A percentile compares a stretch with the other conserved stretches of the same genome.
These are phyloP conservation scores for Genyomyrus donnyi DNA, from an alignment of 2,113 vertebrate species.

Conservation along the genomic window DNA sequence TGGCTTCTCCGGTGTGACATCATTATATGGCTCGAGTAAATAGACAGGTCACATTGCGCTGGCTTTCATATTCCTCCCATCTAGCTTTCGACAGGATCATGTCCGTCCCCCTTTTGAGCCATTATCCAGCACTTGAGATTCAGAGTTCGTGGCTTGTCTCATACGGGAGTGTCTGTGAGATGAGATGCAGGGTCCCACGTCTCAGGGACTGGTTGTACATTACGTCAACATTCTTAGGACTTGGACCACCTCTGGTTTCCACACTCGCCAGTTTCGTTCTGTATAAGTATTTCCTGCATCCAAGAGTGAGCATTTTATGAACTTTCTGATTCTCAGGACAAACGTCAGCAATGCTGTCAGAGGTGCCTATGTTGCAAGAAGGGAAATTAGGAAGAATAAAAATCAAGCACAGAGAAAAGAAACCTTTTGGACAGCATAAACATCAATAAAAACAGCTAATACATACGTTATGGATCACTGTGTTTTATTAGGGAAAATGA, in stretches of 20 bases:
- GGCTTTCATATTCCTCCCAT: neutral
- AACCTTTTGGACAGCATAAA: slow-evolving; percentile 33
- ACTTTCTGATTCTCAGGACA: neutral
- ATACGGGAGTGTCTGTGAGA: neutral
- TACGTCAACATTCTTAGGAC: neutral
- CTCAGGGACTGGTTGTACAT: neutral
- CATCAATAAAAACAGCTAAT: slow-evolving; percentile 35
- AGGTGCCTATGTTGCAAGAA: neutral
- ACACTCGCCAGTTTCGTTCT: neutral
- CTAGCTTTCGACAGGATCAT: neutral
- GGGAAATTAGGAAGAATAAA: neutral
- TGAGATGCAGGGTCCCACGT: neutral
- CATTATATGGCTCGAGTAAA: neutral
- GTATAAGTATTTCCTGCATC: neutral
- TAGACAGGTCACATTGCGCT: neutral
- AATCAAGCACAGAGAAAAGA: neutral
- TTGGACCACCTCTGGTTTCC: neutral
- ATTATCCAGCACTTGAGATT: neutral
- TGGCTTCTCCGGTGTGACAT: neutral
- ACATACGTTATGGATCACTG: slow-evolving; percentile 34
- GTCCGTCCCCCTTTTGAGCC: neutral
- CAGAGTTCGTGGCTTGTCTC: neutral
- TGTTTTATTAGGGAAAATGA: slow-evolving; percentile 56
- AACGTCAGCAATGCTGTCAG: neutral
- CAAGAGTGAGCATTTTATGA: neutral